Conservation (phyloP, 1,140 invertebrate genomes). For the Ctenoplectra terminalis region DNA sequence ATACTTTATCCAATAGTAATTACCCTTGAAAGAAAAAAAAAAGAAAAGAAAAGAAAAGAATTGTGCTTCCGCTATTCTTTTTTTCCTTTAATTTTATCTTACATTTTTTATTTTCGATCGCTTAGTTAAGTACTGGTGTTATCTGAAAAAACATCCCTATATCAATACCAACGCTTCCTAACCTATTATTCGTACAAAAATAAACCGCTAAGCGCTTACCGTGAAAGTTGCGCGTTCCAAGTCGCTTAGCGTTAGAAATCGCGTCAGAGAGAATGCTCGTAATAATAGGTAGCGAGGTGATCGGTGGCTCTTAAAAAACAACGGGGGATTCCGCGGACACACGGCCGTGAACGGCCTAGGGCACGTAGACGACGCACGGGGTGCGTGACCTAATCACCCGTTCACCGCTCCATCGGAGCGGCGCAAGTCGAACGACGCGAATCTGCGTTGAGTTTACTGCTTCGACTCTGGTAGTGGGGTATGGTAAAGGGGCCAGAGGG, state of each 20-base stretch:
- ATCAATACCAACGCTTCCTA: too few relatives aligned
- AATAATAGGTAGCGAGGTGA: constrained; percentile 38
- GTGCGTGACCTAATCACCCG: constrained; percentile 81
- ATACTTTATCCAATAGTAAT: background rate
- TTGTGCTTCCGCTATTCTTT: too few relatives aligned
- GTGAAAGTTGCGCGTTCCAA: constrained; percentile 24
- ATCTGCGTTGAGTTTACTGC: constrained; percentile 57
- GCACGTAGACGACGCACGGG: constrained; percentile 73
- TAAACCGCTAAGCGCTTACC: background rate
- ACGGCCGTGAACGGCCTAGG: constrained; percentile 81
- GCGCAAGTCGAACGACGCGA: constrained; percentile 59
- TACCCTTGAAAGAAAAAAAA: background rate
- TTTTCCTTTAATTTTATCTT: too few relatives aligned
- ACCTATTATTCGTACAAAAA: too few relatives aligned
- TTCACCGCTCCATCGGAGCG: constrained; percentile 70
- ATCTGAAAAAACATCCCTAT: too few relatives aligned
- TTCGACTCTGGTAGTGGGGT: constrained; percentile 23
- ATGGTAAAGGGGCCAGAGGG: background rate
- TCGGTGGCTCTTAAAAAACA: constrained; percentile 36
- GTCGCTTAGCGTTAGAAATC: background rate
- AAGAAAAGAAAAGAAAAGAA: too few relatives aligned
- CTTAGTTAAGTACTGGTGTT: too few relatives aligned
- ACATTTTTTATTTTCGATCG: too few relatives aligned
- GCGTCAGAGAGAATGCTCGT: background rate
- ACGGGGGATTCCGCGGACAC: constrained; percentile 73